Percentiles rank a stretch among this genome's conserved stretches.
Evolutionary conservation across 2,113 vertebrate genomes (phyloP).

Genomic region (Agapornis roseicollis): DNA sequence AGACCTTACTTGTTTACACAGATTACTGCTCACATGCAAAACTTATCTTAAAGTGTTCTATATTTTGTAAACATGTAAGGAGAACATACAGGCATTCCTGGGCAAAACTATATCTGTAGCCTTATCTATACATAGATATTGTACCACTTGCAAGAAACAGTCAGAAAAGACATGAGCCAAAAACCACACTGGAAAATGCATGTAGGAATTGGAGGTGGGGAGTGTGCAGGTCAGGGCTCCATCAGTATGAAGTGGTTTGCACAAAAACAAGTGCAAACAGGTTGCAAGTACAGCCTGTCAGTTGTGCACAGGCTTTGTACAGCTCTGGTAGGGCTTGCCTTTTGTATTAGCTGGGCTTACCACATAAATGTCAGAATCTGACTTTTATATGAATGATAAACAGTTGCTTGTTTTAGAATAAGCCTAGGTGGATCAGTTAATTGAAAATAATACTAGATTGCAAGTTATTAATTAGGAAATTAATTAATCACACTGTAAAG

Average conservation of each 20-base stretch:
- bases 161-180: not conserved
- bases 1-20: not conserved
- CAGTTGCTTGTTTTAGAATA: not conserved
- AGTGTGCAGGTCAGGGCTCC: not conserved
- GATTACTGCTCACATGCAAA: not conserved
- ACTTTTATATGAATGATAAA: not conserved
- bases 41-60: not conserved
- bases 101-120: not conserved
- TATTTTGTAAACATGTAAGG: not conserved
- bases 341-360: not conserved
- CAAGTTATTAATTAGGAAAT: slow-evolving; percentile 15
- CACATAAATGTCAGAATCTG: not conserved
- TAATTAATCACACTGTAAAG: not conserved
- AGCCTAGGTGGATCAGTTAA: not conserved
- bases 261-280: not conserved
- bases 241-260: not conserved
- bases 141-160: not conserved
- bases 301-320: fast-evolving
- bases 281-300: not conserved
- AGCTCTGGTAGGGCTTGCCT: not conserved
- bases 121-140: not conserved
- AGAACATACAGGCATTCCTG: not conserved
- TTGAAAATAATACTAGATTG: slow-evolving; percentile 35
- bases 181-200: not conserved
- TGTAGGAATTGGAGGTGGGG: fast-evolving